These are phyloP conservation scores for Chiroxiphia lanceolata DNA, from an alignment of 2,797 vertebrate species.

Conservation along the genomic window DNA sequence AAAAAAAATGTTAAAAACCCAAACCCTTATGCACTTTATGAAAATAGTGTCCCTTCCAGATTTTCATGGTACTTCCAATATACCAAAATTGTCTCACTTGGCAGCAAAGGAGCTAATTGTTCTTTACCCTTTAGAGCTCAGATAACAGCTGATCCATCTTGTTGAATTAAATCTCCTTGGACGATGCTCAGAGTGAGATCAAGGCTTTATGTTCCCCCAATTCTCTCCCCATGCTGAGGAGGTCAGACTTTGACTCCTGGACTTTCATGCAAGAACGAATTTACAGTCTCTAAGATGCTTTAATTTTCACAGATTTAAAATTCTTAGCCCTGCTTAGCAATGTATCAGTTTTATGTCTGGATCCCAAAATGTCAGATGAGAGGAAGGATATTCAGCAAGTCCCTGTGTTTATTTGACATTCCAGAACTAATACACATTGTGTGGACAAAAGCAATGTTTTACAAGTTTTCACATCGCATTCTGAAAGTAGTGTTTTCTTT, in stretches of 20 bases:
- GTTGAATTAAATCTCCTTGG: conserved; percentile 17
- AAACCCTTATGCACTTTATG: not conserved
- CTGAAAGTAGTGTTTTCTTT: conserved; percentile 69
- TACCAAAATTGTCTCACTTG: not conserved
- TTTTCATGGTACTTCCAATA: not conserved
- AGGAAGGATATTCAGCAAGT: conserved; percentile 35
- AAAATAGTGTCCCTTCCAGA: not conserved
- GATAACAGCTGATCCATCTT: not conserved
- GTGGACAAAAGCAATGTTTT: conserved; percentile 62
- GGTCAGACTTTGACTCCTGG: not conserved
- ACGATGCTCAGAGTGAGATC: not conserved
- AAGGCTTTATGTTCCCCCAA: not conserved
- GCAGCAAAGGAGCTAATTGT: not conserved
- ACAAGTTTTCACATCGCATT: conserved; percentile 53
- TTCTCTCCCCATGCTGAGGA: not conserved
- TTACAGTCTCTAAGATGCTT: not conserved
- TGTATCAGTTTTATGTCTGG: conserved; percentile 21
- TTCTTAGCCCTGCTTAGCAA: not conserved
- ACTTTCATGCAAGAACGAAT: not conserved
- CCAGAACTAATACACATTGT: conserved; percentile 49
- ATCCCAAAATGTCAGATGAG: conserved; percentile 9
- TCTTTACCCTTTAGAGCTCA: not conserved
- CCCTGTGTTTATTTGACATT: conserved; percentile 63
- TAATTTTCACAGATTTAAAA: conserved; percentile 1
- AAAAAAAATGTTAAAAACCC: not conserved